Base-by-base conservation (phyloP, 2,888 invertebrate species). In the Cyclophora punctaria region DNA sequence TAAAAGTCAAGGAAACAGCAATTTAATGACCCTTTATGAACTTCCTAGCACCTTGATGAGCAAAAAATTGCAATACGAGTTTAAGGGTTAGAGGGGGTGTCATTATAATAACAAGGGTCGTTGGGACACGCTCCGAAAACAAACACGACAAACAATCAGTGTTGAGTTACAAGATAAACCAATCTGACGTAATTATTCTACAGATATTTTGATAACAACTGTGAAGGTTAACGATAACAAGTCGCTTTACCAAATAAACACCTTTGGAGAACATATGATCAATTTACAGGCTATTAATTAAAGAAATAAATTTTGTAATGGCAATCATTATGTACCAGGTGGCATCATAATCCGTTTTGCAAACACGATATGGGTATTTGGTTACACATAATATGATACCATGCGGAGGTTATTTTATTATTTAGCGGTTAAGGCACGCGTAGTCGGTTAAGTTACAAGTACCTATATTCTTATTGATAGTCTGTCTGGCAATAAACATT, bases 1-100 rank as follows among this genome's bases (percentile, higher is more conserved):
- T 69, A 70, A 75, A 75, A 70, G 49, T 60, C 59, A 66, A 66
- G 53, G 52, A 44, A 44, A 44, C 20, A 7, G 42, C 2, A 43
- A 43, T 43, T 43, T 43, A 62, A 52, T 53, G 63, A 57, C 69
- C 76, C 68, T 72, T 80, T 76, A 83, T 78, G 74, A 80, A 66
- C 60, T 63, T 65, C 59, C 78, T 77, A 63, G 76, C 85, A 83
- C 85, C 77, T 78, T 73, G 66, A 55, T 61, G 66, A 71, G 67
- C 73, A 80, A 81, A 79, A 80, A 80, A 80, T 66, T 34, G 44
- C 44, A 6, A 44, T 33, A 33, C 59, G 60, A 58, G 53, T 58
- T 56, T 47, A 54, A 59, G 54, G 4, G 5, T 20, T 20, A 20
- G 4, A 37, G 37, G 37, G 37, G 37, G 37, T 37, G 37, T 37